Evolutionary conservation across 2,113 vertebrate species (phyloP), one percentile per base, ranked within the genome.

Genomic region (Ivindomyrus marchei): DNA sequence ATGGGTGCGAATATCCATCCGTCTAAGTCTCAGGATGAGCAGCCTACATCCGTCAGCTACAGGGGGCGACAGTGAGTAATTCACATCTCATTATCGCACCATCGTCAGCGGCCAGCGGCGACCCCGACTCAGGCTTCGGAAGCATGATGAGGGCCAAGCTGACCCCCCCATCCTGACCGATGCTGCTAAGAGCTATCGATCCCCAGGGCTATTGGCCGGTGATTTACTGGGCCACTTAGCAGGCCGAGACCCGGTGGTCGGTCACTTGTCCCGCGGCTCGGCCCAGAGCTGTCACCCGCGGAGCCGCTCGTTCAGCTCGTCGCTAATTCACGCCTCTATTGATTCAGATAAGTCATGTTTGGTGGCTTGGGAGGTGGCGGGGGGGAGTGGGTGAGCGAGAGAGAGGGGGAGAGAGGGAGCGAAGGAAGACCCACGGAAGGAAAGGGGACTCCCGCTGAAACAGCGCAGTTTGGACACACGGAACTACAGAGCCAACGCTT

Each of bases 171-270:
- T 27, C 70, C 70, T 8, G 70, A 39, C 70, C 36, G 15, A 36
- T 0, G 92, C 70, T 24, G 52, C 49, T 85, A 89, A 89, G 80
- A 89, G 89, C 49, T 95, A 95, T 95, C 93, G 95, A 95, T 95
- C 93, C 94, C 93, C 92, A 92, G 91, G 92, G 88, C 62, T 31
- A 70, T 93, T 92, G 90, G 92, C 85, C 31, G 49, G 88, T 92
- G 93, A 95, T 95, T 94, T 93, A 94, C 93, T 92, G 91, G 91
- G 91, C 91, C 93, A 93, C 91, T 93, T 93, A 93, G 92, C 45
- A 8, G n/a, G 53, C 31, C 15, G 10, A 85, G 83, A 21, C 42
- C 45, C 19, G 21, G 45, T 13, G 83, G 83, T 19, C 10, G 19
- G 42, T 45, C 83, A 24, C 83, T 47, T 15, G 39, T 46, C 21